Base-by-base conservation (phyloP, 2,797 vertebrate species). In the Hylomyscus alleni region DNA sequence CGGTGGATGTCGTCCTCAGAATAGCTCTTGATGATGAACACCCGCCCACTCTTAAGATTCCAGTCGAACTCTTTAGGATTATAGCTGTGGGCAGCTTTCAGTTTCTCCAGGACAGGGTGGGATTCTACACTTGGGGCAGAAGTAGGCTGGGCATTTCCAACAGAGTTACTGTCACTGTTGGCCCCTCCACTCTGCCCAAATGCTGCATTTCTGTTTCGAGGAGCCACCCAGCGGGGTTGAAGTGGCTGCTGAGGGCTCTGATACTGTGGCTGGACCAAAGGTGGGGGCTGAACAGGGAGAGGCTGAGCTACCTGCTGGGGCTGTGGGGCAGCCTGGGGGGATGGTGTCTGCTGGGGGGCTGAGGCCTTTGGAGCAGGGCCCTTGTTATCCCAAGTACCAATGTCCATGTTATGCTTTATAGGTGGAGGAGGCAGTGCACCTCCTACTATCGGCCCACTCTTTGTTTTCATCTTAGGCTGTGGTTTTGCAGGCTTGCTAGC, bases 1-100 rank as follows among this genome's bases (percentile, higher is more conserved):
- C 99, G 99, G 98, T 99, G 99, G 98, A 99, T 99, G 98, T 99
- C 99, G 65, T 99, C 99, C 99, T 99, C 99, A 0, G 99, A 99
- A 98, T 99, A 99, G 98, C 99, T 99, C 98, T 99, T 99, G 96
- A 99, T 99, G 97, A 99, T 99, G 99, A 99, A 99, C 98, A 99
- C 99, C 0, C 99, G 99, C 31, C 99, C 99, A 6, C 99, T 99
- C 98, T 99, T 99, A 98, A 99, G 99, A 98, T 99, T 99, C 99
- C 99, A 99, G 85, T 99, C 99, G 87, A 99, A 99, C 98, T 99
- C 99, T 98, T 99, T 99, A 97, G 99, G 99, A 98, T 99, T 99
- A 98, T 99, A 99, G 98, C 99, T 99, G 98, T 99, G 99, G 95
- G 99, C 98, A 93, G 99, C 99, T 97, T 99, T 99, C 98, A 99